These are phyloP conservation scores for Psittacus erithacus DNA, from an alignment of 2,113 vertebrate species.

Conservation along the genomic window DNA sequence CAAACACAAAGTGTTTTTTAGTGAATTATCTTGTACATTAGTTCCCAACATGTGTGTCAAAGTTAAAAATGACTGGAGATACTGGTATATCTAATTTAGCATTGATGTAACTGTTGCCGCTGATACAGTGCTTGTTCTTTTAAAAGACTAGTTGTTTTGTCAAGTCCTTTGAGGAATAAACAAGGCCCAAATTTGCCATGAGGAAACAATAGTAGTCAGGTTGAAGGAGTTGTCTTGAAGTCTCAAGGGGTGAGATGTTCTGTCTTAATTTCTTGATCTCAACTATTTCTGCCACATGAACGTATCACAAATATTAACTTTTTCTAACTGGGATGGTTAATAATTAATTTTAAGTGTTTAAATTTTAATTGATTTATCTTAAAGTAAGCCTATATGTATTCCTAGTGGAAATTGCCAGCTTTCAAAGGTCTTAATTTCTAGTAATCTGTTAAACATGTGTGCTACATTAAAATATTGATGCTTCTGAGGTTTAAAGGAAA, in stretches of 20 bases:
- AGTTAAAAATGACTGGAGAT: neutral
- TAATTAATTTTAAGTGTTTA: neutral
- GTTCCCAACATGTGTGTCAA: neutral
- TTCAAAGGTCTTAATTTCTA: neutral
- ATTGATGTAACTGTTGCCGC: neutral
- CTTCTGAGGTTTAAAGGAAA: neutral
- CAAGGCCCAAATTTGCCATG: neutral
- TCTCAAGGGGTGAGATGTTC: neutral
- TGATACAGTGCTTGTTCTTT: neutral
- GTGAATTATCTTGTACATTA: neutral
- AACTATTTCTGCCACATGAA: neutral
- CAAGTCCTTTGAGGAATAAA: neutral
- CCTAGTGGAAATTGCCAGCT: neutral
- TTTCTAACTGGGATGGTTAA: neutral
- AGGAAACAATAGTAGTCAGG: neutral
- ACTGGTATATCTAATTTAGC: neutral
- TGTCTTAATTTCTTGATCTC: neutral
- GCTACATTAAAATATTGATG: neutral
- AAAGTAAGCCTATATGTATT: neutral
- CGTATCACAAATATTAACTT: neutral
- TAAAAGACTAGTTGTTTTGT: neutral
- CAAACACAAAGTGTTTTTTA: neutral
- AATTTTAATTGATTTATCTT: neutral
- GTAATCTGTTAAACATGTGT: neutral
- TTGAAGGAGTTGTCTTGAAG: neutral